A percentile compares a stretch with the other conserved stretches of the same genome.
Conservation (phyloP, 2,888 invertebrate genomes). For the Candidula unifasciata region DNA sequence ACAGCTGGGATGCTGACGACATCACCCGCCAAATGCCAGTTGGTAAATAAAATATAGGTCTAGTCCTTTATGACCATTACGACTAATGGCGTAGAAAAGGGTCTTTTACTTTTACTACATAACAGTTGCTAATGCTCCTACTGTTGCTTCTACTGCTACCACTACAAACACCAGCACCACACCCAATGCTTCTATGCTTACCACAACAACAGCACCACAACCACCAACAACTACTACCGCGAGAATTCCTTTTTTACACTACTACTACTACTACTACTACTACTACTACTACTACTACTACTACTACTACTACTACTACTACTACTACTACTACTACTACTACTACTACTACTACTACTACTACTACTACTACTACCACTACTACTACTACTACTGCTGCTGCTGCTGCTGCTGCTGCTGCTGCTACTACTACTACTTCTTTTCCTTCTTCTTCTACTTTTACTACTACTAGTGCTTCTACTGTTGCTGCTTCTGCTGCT, state of each 20-base stretch:
- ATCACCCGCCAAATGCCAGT: too few relatives aligned
- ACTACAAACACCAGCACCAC: not conserved
- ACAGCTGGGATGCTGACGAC: too few relatives aligned
- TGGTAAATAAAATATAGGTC: too few relatives aligned
- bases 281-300: not conserved
- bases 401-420: not conserved
- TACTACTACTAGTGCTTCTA: too few relatives aligned
- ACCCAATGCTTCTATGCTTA: not conserved
- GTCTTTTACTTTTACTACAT: too few relatives aligned
- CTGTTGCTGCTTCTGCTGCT: too few relatives aligned
- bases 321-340: not conserved
- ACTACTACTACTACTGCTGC: conserved; percentile 11
- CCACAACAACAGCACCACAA: too few relatives aligned
- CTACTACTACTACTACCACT: conserved; percentile 15
- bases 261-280: not conserved
- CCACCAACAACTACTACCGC: not conserved
- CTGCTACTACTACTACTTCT: not conserved
- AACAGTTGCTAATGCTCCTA: not conserved
- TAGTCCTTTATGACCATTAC: too few relatives aligned
- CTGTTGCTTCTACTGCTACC: not conserved
- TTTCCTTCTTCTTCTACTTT: not conserved
- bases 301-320: not conserved
- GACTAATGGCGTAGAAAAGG: too few relatives aligned
- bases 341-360: conserved; percentile 4
- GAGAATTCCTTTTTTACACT: not conserved